phyloP scores from a whole-genome alignment of 37 sponge, comb jelly and placozoan genomes.

The Hormiphora californensis region DNA sequence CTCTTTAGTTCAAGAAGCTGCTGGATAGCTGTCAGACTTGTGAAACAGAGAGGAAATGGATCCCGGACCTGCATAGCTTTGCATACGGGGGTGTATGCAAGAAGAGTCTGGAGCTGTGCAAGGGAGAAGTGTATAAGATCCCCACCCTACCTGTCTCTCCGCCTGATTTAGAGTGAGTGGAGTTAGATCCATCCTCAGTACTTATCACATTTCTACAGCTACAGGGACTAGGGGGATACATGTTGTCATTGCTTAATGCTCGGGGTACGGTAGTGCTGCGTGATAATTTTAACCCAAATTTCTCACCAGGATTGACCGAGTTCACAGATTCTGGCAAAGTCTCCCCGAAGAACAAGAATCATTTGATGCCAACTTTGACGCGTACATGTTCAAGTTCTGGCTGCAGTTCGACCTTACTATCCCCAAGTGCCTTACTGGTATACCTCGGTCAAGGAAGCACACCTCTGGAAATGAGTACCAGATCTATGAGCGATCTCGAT shows the following conservation, averaged over 20 bases:
- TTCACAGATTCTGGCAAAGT: conserved; percentile 25
- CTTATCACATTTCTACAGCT: too few species aligned
- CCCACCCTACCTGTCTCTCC: not conserved
- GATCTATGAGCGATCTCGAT: conserved; percentile 13
- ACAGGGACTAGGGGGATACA: too few species aligned
- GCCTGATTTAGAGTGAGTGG: conserved; percentile 8
- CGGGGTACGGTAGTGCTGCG: not conserved
- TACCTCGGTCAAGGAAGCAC: not conserved
- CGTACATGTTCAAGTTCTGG: conserved; percentile 1
- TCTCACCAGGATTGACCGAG: not conserved
- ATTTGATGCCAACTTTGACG: conserved; percentile 32
- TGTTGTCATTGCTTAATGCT: too few species aligned
- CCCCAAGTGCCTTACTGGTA: conserved; percentile 3
- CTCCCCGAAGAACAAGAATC: not conserved
- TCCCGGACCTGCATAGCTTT: conserved; percentile 29
- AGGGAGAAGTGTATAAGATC: not conserved
- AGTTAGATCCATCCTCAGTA: too few species aligned
- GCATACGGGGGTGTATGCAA: conserved; percentile 16
- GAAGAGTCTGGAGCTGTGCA: not conserved
- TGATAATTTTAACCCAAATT: not conserved
- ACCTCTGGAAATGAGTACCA: conserved; percentile 20
- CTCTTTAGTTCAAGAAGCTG: too few species aligned
- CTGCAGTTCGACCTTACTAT: conserved; percentile 47
- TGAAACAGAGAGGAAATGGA: too few species aligned
- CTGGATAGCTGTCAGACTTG: too few species aligned